Evolutionary conservation across 2,888 invertebrate genomes (phyloP), one percentile per base, ranked within the genome.

Genomic region (Drosophila emarginata): DNA sequence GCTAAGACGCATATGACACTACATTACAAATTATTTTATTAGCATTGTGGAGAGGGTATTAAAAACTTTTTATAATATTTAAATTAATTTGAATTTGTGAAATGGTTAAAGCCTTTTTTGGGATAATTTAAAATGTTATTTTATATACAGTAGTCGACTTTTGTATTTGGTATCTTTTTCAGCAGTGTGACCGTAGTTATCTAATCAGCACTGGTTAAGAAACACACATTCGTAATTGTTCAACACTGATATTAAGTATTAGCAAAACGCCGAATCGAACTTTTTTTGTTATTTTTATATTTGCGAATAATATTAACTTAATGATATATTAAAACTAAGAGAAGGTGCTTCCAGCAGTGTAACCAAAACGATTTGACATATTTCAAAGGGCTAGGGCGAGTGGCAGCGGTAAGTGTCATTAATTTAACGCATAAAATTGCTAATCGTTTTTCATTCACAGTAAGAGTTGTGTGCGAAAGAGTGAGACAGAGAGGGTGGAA

Each of bases 161-260:
- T 28, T 28, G 4, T 9, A 36, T 12, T 36, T 15, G 0, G 14
- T 4, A 28, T 5, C 6, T 28, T 15, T 40, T 15, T 40, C 7
- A 2, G 6, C 15, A 40, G 40, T 40, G 40, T 40, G 40, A 6
- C 40, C 40, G n/a, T 18, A 15, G 2, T n/a, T n/a, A n/a, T 4
- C 14, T 39, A 14, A 14, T 6, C 39, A 39, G 6, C 39, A 39
- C 39, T 39, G 39, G 39, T 6, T 39, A 14, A n/a, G 5, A 14
- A 14, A 14, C 14, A 6, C 14, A 39, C 14, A 14, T 39, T 39
- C 14, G 6, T 14, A 6, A 39, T 2, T 39, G 6, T 39, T 14
- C 12, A 45, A 61, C 50, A 32, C 68, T 64, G 53, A 64, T 63
- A 18, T 45, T 45, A 45, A 45, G 45, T 45, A 45, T 11, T 45